phyloP scores from a whole-genome alignment of 2,113 vertebrate genomes.

The human region GRCh38 chr22:27561501-27562000 shows the following conservation, averaged over 20 bases:
- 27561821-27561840: not conserved
- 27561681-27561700: not conserved
- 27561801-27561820: rapidly evolving
- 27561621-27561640: not conserved
- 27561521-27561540: not conserved
- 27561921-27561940: not conserved
- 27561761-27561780: no score
- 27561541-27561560: not conserved
- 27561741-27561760: not conserved
- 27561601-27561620: not conserved
- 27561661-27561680: not conserved
- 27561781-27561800: no score
- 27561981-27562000: not conserved
- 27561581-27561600: not conserved
- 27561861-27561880: not conserved
- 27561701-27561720: not conserved
- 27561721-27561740: not conserved
- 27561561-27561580: not conserved
- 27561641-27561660: not conserved
- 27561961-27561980: not conserved
- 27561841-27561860: not conserved
- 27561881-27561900: not conserved
- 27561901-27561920: not conserved
- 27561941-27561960: not conserved
- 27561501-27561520: not conserved